phyloP scores from a whole-genome alignment of 1,140 invertebrate species.

The Bathynomus jamesi region DNA sequence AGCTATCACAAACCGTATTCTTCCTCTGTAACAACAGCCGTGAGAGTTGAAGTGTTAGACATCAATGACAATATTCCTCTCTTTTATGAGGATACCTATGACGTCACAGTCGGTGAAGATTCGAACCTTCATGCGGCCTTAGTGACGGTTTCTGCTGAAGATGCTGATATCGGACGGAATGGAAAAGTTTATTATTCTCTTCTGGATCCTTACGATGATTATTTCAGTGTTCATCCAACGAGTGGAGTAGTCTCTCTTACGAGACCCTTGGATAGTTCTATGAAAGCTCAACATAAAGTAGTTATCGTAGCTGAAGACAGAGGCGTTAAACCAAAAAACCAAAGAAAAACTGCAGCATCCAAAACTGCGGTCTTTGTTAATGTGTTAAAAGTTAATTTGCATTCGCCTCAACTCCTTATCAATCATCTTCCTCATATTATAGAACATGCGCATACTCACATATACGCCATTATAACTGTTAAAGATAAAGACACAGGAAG shows the following conservation, averaged over 20 bases:
- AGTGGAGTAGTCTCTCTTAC: slow-evolving; percentile 80
- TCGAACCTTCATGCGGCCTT: slow-evolving; percentile 62
- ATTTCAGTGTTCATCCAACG: slow-evolving; percentile 77
- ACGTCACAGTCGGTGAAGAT: slow-evolving; percentile 75
- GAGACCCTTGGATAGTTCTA: slow-evolving; percentile 62
- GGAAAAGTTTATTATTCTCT: slow-evolving; percentile 95
- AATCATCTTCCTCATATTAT: slow-evolving; percentile 68
- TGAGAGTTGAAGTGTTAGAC: slow-evolving; percentile 72
- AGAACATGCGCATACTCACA: slow-evolving; percentile 73
- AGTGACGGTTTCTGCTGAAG: slow-evolving; percentile 62
- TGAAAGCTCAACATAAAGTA: slow-evolving; percentile 41
- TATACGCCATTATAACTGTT: slow-evolving; percentile 82
- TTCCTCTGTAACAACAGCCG: slow-evolving; percentile 55
- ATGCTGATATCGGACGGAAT: slow-evolving; percentile 87
- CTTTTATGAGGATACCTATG: slow-evolving; percentile 80
- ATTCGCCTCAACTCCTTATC: slow-evolving; percentile 31
- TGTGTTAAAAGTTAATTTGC: slow-evolving; percentile 30
- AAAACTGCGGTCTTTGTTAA: slow-evolving; percentile 23
- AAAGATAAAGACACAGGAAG: slow-evolving; percentile 70
- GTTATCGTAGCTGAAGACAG: slow-evolving; percentile 23
- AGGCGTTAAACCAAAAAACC: slow-evolving; percentile 10
- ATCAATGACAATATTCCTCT: slow-evolving; percentile 88
- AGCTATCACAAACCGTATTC: background rate
- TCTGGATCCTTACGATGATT: slow-evolving; percentile 65
- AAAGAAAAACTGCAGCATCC: slow-evolving; percentile 7